Evolutionary conservation across 2,797 vertebrate genomes (phyloP).

Genomic region (Prionace glauca): DNA sequence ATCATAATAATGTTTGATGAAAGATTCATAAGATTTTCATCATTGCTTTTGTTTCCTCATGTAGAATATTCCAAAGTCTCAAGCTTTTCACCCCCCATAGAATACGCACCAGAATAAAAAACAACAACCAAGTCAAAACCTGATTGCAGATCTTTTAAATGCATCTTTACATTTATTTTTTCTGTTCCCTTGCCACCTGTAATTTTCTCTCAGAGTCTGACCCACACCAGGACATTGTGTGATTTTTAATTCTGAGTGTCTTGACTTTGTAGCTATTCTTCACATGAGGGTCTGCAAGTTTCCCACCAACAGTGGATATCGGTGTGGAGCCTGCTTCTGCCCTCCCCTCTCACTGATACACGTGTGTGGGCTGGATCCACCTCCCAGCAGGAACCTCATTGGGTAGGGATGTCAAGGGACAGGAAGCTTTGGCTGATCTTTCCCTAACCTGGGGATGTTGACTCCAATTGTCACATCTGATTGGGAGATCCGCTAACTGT

Average conservation of each 20-base stretch:
- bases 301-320: neutral
- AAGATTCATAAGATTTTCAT: constrained; percentile 1
- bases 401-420: no score
- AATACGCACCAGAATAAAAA: neutral
- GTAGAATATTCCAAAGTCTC: neutral
- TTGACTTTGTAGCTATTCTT: neutral
- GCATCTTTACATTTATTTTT: neutral
- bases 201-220: neutral
- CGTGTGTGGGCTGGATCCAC: neutral
- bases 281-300: no score
- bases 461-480: neutral
- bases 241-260: neutral
- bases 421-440: neutral
- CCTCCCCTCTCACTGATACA: neutral
- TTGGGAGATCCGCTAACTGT: neutral
- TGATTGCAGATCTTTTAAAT: neutral
- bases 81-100: neutral
- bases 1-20: neutral
- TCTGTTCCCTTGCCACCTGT: neutral
- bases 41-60: neutral
- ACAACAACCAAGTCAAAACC: neutral
- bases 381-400: no score
- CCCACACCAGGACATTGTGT: neutral
- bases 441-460: neutral
- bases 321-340: neutral